Evolutionary conservation across 2,797 vertebrate species (phyloP).

Genomic region (Myiothlypis chrysogaster): DNA sequence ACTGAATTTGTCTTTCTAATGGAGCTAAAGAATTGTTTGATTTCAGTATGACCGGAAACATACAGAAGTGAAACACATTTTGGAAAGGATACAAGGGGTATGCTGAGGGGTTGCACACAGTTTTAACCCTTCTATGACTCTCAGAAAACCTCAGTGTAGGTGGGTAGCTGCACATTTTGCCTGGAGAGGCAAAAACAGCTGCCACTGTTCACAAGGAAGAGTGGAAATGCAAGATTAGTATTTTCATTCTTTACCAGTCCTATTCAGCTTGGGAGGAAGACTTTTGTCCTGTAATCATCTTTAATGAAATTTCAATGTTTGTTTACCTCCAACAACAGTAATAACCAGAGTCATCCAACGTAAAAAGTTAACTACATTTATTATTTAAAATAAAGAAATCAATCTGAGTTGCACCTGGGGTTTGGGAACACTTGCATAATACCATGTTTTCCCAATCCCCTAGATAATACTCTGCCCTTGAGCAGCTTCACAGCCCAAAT

Average conservation of each 20-base stretch:
- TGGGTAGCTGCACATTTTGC: neutral
- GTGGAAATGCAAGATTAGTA: neutral
- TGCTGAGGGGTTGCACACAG: neutral
- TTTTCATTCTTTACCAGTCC: neutral
- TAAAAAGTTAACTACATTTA: neutral
- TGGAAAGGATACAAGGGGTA: neutral
- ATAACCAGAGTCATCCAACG: neutral
- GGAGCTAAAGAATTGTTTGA: neutral
- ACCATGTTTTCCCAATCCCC: neutral
- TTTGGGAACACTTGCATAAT: neutral
- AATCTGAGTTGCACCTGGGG: neutral
- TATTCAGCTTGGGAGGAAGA: neutral
- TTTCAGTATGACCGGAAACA: neutral
- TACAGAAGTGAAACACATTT: neutral
- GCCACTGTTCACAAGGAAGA: neutral
- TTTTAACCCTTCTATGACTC: neutral
- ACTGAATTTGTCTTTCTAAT: slow-evolving; percentile 6
- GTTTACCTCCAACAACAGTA: neutral
- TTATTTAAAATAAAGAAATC: neutral
- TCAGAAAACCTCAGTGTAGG: neutral
- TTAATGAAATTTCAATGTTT: neutral
- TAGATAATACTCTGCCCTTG: neutral
- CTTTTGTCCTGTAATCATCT: neutral
- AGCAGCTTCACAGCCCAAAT: neutral
- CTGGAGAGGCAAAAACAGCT: neutral